phyloP scores from a whole-genome alignment of 2,113 vertebrate species.

The Bufo gargarizans region DNA sequence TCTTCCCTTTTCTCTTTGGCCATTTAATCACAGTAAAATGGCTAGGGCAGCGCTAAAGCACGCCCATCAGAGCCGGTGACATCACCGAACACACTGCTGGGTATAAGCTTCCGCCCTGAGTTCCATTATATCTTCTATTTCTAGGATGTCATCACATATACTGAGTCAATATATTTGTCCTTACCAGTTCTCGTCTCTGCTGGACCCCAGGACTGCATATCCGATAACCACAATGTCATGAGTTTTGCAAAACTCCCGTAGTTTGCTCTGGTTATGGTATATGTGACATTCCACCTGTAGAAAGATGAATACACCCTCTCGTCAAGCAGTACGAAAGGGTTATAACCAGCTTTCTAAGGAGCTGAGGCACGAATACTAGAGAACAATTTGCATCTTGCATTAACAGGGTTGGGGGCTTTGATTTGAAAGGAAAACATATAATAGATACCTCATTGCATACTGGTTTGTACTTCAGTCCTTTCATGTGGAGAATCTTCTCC shows the following conservation, averaged over 20 bases:
- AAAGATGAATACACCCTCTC: neutral
- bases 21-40: no score
- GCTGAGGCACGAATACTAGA: no score
- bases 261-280: conserved; percentile 26
- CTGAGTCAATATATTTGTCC: neutral
- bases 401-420: no score
- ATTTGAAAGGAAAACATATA: no score
- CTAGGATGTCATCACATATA: neutral
- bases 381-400: no score
- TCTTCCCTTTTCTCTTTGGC: no score
- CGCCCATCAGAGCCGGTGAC: no score
- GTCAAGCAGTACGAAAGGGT: neutral
- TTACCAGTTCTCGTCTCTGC: conserved; percentile 20
- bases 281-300: conserved; percentile 36
- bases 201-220: conserved; percentile 13
- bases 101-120: no score
- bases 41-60: no score
- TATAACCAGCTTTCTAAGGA: neutral
- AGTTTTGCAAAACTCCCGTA: conserved; percentile 26
- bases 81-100: no score
- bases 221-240: conserved; percentile 18
- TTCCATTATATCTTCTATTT: no score
- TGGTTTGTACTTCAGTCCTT: conserved; percentile 76
- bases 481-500: conserved; percentile 76
- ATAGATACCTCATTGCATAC: conserved; percentile 77